phyloP scores from a whole-genome alignment of 2,113 vertebrate species.

The Siniperca knerii region DNA sequence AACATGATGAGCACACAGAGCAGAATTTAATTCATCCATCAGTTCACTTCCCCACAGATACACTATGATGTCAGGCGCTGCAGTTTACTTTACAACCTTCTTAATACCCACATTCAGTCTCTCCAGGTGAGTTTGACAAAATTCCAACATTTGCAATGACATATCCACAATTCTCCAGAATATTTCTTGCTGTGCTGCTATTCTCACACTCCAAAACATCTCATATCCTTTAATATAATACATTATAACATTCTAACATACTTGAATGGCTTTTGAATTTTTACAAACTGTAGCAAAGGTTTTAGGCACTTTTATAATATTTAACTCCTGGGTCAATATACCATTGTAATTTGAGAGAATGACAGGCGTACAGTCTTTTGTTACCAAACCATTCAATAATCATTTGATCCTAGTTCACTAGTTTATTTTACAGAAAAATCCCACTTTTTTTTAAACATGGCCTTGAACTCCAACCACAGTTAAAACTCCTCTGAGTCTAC shows the following conservation, averaged over 20 bases:
- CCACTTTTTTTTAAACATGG: background rate
- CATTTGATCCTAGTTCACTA: background rate
- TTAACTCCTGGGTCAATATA: background rate
- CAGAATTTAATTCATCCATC: constrained; percentile 19
- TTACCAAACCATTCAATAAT: constrained; percentile 16
- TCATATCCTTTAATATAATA: background rate
- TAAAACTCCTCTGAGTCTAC: constrained; percentile 1
- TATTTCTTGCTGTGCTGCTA: background rate
- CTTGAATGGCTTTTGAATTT: too few species aligned
- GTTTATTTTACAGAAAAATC: constrained; percentile 8
- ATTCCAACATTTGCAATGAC: background rate
- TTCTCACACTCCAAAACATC: background rate
- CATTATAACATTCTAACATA: too few species aligned
- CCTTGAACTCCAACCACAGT: background rate
- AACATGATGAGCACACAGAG: constrained; percentile 55
- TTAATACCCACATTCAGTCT: constrained; percentile 17
- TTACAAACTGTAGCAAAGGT: background rate
- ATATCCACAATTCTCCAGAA: background rate
- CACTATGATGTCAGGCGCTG: background rate
- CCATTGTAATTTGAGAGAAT: background rate
- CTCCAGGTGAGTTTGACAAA: constrained; percentile 12
- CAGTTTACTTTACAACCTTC: background rate
- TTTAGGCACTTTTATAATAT: background rate
- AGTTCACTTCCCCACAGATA: background rate
- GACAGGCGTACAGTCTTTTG: background rate